Percentiles rank a stretch among this genome's conserved stretches.
These are phyloP conservation scores for Hydroisotoma schaefferi DNA, from an alignment of 2,888 invertebrate species.

Conservation along the genomic window DNA sequence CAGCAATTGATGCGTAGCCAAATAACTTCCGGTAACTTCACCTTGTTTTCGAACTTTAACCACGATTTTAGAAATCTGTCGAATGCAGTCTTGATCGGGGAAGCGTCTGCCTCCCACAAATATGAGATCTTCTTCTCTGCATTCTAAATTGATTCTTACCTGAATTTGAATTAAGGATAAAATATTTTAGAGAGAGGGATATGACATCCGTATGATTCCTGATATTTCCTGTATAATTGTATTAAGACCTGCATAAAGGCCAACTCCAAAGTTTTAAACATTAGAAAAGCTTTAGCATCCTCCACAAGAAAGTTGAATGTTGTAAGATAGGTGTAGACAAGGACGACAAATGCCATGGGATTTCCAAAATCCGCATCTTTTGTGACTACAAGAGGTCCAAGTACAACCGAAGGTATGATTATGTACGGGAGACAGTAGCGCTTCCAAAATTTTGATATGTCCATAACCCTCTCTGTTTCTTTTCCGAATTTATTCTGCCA, in stretches of 20 bases:
- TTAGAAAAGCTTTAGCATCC: not conserved
- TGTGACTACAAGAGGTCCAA: not conserved
- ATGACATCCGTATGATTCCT: no score
- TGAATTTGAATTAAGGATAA: no score
- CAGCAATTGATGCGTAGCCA: not conserved
- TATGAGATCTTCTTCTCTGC: not conserved
- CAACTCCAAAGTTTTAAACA: not conserved
- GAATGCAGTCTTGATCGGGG: no score
- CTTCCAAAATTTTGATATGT: not conserved
- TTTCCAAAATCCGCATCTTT: not conserved
- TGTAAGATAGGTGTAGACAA: not conserved
- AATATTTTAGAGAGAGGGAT: no score
- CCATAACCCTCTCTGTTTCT: no score
- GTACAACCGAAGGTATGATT: not conserved
- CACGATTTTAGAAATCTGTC: no score
- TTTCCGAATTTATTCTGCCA: not conserved
- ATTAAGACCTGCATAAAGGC: not conserved
- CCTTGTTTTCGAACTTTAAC: not conserved
- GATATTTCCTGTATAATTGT: no score
- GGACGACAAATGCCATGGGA: not conserved
- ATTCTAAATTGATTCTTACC: not conserved
- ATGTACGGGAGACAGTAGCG: not conserved
- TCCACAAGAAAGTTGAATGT: not conserved
- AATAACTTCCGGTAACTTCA: not conserved
- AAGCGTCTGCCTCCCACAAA: no score